Conservation (phyloP, 2,797 vertebrate species). For the Lerista edwardsae region DNA sequence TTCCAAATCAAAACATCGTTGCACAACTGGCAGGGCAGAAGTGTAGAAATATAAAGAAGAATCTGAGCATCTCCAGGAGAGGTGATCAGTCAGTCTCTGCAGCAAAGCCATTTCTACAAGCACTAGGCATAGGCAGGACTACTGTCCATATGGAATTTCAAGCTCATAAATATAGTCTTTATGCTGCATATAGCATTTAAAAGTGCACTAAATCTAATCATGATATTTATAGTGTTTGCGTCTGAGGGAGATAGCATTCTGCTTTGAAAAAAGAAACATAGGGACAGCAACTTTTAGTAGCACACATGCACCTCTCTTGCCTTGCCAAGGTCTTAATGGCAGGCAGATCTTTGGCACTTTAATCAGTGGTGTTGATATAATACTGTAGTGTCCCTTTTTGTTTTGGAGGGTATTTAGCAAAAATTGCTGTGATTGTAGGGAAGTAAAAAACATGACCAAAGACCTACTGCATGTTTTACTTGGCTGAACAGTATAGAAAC, state of each 20-base stretch:
- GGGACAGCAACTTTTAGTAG: conserved; percentile 5
- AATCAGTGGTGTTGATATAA: conserved; percentile 27
- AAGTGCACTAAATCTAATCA: conserved; percentile 34
- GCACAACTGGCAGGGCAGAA: conserved; percentile 35
- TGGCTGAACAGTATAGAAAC: conserved; percentile 28
- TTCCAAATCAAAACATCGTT: conserved; percentile 28
- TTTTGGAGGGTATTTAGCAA: conserved; percentile 42
- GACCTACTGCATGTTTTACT: conserved; percentile 26
- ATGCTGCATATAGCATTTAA: conserved; percentile 38
- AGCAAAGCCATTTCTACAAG: conserved; percentile 40
- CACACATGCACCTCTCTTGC: neutral
- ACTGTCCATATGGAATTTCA: conserved; percentile 52
- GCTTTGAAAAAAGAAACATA: neutral
- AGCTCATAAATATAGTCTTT: conserved; percentile 39
- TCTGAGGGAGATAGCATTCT: conserved; percentile 13
- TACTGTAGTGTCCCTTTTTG: conserved; percentile 30
- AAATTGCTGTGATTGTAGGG: conserved; percentile 32
- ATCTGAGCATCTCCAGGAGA: conserved; percentile 12
- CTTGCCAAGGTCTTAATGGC: conserved; percentile 16
- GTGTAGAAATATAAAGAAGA: conserved; percentile 21
- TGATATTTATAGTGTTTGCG: neutral
- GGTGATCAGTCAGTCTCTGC: conserved; percentile 20
- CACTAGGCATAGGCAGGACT: conserved; percentile 41
- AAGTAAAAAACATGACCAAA: neutral
- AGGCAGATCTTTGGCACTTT: conserved; percentile 29